These are phyloP conservation scores for Chrysemys picta DNA, from an alignment of 2,113 vertebrate species.

Conservation along the genomic window DNA sequence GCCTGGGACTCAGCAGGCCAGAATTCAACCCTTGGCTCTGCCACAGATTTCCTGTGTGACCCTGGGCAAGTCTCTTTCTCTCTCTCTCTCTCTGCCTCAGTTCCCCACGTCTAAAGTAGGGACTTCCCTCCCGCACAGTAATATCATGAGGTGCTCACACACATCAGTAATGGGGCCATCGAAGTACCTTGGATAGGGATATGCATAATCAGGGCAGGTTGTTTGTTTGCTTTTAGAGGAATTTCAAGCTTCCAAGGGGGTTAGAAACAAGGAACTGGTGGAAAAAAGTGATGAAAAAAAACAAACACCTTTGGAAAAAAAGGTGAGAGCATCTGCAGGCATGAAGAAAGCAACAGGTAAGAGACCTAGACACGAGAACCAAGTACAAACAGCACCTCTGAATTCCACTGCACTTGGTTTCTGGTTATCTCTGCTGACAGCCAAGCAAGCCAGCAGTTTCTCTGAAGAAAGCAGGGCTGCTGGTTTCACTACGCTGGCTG, in stretches of 20 bases:
- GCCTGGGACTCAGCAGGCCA: background rate
- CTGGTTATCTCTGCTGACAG: background rate
- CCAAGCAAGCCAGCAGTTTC: background rate
- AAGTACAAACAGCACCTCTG: background rate
- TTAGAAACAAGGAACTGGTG: background rate
- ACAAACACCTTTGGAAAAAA: background rate
- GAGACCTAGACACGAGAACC: background rate
- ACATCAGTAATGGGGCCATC: background rate
- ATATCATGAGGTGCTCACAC: background rate
- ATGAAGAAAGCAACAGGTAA: background rate
- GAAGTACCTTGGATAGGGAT: background rate
- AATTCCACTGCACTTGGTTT: background rate
- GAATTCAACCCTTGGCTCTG: background rate
- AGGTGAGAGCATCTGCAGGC: background rate
- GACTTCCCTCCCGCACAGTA: background rate
- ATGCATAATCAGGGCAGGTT: background rate
- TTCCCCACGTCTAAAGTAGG: background rate
- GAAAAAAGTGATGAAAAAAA: background rate
- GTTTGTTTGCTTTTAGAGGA: background rate
- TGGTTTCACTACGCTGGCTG: fast-evolving
- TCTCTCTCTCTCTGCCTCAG: background rate
- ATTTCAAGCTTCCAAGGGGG: background rate
- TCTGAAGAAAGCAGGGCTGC: background rate
- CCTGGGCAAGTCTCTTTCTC: background rate
- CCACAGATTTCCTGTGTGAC: background rate